Evolutionary conservation across 2,888 invertebrate genomes (phyloP), one percentile per base, ranked within the genome.

Genomic region (Chalcis sispes): DNA sequence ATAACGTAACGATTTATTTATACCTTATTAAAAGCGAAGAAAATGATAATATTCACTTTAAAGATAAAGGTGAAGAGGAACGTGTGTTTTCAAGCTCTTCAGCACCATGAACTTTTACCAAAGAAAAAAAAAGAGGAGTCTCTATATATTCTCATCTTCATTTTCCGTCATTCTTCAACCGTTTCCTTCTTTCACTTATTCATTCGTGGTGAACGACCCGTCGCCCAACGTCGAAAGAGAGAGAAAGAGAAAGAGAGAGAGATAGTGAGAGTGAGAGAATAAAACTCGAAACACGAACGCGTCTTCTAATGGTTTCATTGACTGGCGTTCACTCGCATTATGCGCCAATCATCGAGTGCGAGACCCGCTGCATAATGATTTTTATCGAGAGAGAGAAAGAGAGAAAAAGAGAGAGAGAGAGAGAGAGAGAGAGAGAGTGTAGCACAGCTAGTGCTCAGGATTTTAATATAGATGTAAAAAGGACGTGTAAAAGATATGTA

Each of bases 331-430:
- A 52, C 15, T 73, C 67, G 52, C 67, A 73, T 73, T 66, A 73
- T 61, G 61, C 73, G 67, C 67, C 73, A 66, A 73, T 66, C 73
- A 74, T 67, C 61, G 54, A 40, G 61, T 7, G 20, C 18, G 56
- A 62, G 42, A 59, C n/a, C 52, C 40, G 71, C 25, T 62, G 40
- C 56, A 65, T 42, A 65, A 58, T 72, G 58, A 72, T 65, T 72
- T 64, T 72, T 72, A 65, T 72, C 72, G 56, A 64, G 56, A 20
- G 15, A 50, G 23, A 48, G 50, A 20, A 5, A 50, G 29, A 40
- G 64, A 79, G 74, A 58, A 58, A 32, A 65, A 46, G 72, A 77
- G 79, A 61, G 78, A 75, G 72, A 75, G 73, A 73, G 75, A n/a
- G 42, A 13, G 52, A 27, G 71, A 36, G 75, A 75, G 65, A 66